Base-by-base conservation (phyloP, 2,888 invertebrate species). In the Amphipoea oculea region DNA sequence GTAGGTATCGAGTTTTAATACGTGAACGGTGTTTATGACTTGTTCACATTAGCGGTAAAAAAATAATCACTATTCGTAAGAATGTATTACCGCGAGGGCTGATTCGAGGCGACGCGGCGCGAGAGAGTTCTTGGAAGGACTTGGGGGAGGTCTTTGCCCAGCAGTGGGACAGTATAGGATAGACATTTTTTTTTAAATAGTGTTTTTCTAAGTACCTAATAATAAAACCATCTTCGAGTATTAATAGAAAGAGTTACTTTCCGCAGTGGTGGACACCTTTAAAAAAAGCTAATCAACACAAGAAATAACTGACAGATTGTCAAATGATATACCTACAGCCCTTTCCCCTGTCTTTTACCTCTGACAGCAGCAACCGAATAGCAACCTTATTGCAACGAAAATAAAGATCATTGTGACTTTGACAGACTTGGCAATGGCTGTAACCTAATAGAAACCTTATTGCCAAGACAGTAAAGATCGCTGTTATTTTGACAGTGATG, bases 1-100 rank as follows among this genome's bases (percentile, higher is more conserved):
- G n/a, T 82, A 79, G 23, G 42, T 73, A 23, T 40, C 40, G 14
- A 40, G 14, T 60, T 71, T 70, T 63, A 57, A 57, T 40, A 76
- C 17, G 40, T 40, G 14, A 68, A 62, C 40, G 17, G 14, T 68
- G 40, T 36, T 57, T 51, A 7, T 36, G 20, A 7, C 42, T 42
- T 42, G 42, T 42, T 42, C 42, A 42, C 42, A 9, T 42, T 7
- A 20, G 17, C 14, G 51, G 40, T 40, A 51, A 76, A 48, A 17
- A 20, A 36, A 5, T 14, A 45, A 11, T 40, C 11, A 23, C 17
- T 42, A 12, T 48, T 14, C 23, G 23, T n/a, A 23, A 57, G 23
- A 57, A 57, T 57, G 9, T 48, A 20, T 57, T 57, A 57, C 20
- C 9, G 57, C 57, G 57, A 57, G 57, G 1, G 57, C 57, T 57